Conservation (phyloP, 2,888 invertebrate genomes). For the Strigamia transsilvanica region DNA sequence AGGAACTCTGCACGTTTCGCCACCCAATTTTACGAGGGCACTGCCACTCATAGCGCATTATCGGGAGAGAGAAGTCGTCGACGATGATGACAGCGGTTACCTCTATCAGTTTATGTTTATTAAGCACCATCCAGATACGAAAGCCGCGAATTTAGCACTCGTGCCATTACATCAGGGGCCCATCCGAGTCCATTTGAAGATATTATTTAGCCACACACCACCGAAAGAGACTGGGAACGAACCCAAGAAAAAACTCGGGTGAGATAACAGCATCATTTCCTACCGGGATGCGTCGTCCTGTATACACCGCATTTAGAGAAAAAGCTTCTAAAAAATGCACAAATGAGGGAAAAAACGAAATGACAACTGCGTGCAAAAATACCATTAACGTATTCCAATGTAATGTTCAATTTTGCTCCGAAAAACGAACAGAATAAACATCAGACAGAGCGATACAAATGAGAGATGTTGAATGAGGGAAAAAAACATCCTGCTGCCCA, state of each 20-base stretch:
- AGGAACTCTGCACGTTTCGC: not conserved
- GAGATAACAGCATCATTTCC: slow-evolving; percentile 1
- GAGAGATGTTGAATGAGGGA: not conserved
- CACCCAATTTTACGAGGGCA: not conserved
- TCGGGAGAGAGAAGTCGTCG: not conserved
- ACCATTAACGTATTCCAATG: slow-evolving; percentile 17
- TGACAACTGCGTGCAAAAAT: not conserved
- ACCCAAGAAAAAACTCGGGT: not conserved
- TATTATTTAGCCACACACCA: not conserved
- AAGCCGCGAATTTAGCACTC: not conserved
- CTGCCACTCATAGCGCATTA: not conserved
- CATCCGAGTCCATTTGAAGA: not conserved
- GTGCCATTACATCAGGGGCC: not conserved
- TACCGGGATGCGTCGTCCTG: not conserved
- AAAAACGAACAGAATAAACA: not conserved
- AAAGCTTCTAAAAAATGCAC: not conserved
- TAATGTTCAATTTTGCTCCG: not conserved
- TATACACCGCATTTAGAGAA: not conserved
- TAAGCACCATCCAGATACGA: not conserved
- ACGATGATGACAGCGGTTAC: slow-evolving; percentile 12
- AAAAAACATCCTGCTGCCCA: slow-evolving; percentile 18
- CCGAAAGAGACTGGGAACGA: not conserved
- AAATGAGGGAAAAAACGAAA: not conserved
- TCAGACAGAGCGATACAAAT: not conserved
- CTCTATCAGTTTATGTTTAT: slow-evolving; percentile 34